A percentile compares a stretch with the other conserved stretches of the same genome.
Evolutionary conservation across 1,140 invertebrate genomes (phyloP).

Genomic region (Maniola jurtina): DNA sequence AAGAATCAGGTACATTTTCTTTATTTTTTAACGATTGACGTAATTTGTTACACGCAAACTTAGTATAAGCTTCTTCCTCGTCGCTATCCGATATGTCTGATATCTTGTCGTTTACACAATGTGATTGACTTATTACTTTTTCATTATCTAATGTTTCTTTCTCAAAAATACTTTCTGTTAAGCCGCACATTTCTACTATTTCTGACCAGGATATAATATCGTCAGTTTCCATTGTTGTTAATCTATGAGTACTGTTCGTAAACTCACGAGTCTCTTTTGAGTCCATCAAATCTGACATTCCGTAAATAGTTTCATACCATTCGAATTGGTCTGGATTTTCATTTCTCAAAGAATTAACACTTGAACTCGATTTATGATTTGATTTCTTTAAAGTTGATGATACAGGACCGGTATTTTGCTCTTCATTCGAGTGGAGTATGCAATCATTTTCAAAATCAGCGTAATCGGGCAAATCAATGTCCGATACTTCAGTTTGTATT

Average conservation of each 20-base stretch:
- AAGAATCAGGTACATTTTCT: conserved; percentile 53
- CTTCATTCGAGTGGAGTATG: conserved; percentile 33
- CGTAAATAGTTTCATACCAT: conserved; percentile 69
- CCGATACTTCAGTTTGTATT: conserved; percentile 37
- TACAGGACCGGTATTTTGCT: conserved; percentile 34
- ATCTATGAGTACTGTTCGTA: conserved; percentile 24
- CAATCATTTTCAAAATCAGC: conserved; percentile 56
- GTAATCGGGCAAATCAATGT: conserved; percentile 58
- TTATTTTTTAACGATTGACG: conserved; percentile 53
- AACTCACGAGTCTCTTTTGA: conserved; percentile 25
- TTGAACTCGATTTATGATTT: conserved; percentile 44
- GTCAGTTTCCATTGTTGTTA: conserved; percentile 35
- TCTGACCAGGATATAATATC: conserved; percentile 58
- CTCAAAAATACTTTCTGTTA: conserved; percentile 41
- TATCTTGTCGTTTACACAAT: conserved; percentile 35
- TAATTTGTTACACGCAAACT: conserved; percentile 61
- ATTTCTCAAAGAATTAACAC: conserved; percentile 36
- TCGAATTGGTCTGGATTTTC: conserved; percentile 39
- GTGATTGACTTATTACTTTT: conserved; percentile 55
- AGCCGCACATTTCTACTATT: conserved; percentile 50
- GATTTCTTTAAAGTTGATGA: conserved; percentile 55
- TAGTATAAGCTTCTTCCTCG: conserved; percentile 53
- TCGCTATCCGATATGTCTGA: conserved; percentile 43
- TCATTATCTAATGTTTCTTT: conserved; percentile 43
- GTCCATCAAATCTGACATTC: conserved; percentile 52